phyloP scores from a whole-genome alignment of 2,888 invertebrate genomes.

The Sphecodes monilicornis region DNA sequence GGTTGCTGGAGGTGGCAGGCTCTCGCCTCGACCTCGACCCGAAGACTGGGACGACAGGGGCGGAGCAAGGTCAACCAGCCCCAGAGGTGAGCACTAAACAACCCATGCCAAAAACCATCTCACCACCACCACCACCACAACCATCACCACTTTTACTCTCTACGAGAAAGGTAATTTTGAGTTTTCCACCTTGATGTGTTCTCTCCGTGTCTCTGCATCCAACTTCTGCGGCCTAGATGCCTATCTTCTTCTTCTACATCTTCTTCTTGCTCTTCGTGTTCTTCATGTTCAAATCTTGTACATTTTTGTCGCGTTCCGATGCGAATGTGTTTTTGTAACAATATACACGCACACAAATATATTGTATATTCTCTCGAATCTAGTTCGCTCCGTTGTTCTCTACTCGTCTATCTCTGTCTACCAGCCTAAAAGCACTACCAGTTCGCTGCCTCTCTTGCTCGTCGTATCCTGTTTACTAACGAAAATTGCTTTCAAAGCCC shows the following conservation, averaged over 20 bases:
- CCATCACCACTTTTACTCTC: constrained; percentile 81
- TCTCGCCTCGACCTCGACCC: constrained; percentile 81
- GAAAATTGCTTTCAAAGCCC: constrained; percentile 51
- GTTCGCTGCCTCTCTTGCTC: constrained; percentile 23
- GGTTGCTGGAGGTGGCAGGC: constrained; percentile 81
- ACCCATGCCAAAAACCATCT: constrained; percentile 76
- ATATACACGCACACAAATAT: background rate
- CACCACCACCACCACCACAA: constrained; percentile 79
- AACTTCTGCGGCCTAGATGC: constrained; percentile 41
- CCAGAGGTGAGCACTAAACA: constrained; percentile 84
- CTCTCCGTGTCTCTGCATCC: constrained; percentile 57
- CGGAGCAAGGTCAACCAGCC: constrained; percentile 83
- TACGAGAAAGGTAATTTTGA: constrained; percentile 82
- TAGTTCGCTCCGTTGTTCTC: constrained; percentile 16
- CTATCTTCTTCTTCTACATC: constrained; percentile 39
- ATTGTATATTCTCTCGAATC: background rate
- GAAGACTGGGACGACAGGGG: constrained; percentile 81
- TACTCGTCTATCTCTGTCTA: constrained; percentile 33
- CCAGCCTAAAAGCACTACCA: constrained; percentile 41
- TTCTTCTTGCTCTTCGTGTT: constrained; percentile 32
- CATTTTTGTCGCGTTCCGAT: background rate
- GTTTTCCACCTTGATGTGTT: constrained; percentile 72
- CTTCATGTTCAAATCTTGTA: constrained; percentile 26
- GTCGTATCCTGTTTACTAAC: constrained; percentile 53
- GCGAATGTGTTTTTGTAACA: constrained; percentile 26